A percentile compares a stretch with the other conserved stretches of the same genome.
These are phyloP conservation scores for Pyrocoelia pectoralis DNA, from an alignment of 2,888 invertebrate species.

Conservation along the genomic window DNA sequence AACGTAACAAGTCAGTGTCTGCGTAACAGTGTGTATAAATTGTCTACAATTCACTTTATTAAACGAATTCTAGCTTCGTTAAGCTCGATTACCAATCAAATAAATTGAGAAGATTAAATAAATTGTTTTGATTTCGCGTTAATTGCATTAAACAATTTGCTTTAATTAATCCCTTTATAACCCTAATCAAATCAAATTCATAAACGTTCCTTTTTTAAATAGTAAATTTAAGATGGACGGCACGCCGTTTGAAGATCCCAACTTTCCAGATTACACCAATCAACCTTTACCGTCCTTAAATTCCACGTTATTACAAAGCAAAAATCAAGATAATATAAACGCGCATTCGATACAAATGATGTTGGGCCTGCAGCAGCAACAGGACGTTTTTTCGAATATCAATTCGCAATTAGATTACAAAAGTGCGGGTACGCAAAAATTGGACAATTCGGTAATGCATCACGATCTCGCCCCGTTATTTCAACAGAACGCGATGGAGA, in stretches of 20 bases:
- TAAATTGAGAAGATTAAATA: constrained; percentile 52
- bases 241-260: constrained; percentile 77
- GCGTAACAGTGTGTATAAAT: constrained; percentile 51
- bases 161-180: constrained; percentile 39
- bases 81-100: constrained; percentile 51
- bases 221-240: constrained; percentile 69
- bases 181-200: constrained; percentile 24
- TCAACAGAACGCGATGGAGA: constrained; percentile 48
- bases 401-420: constrained; percentile 60
- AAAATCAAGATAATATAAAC: constrained; percentile 61
- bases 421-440: constrained; percentile 60
- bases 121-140: constrained; percentile 55
- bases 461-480: constrained; percentile 58
- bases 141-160: constrained; percentile 44
- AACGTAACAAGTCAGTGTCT: constrained; percentile 59
- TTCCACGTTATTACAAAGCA: constrained; percentile 54
- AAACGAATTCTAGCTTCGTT: constrained; percentile 37
- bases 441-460: constrained; percentile 61
- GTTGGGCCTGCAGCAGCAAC: constrained; percentile 63
- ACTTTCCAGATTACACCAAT: constrained; percentile 77
- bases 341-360: constrained; percentile 73
- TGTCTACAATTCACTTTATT: constrained; percentile 49
- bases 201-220: constrained; percentile 45
- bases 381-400: constrained; percentile 61
- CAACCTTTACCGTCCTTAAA: constrained; percentile 61